phyloP scores from a whole-genome alignment of 2,797 vertebrate species.

The Chrysocyon brachyurus region DNA sequence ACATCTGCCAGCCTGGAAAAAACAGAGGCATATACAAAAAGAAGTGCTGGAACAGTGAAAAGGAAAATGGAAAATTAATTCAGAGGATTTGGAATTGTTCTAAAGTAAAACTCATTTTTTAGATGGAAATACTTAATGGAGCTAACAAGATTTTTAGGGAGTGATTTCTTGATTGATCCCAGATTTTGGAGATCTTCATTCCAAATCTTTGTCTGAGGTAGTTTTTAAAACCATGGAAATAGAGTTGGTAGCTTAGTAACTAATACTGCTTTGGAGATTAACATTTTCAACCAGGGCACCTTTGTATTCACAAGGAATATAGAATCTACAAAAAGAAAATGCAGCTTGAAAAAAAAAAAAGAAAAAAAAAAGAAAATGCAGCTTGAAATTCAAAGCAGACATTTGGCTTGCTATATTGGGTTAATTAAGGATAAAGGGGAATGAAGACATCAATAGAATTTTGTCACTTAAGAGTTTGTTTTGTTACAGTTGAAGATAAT shows the following conservation, averaged over 20 bases:
- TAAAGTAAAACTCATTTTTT: constrained; percentile 80
- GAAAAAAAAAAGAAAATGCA: background rate
- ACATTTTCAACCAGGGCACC: constrained; percentile 71
- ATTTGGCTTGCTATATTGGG: constrained; percentile 43
- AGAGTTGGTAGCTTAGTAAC: constrained; percentile 82
- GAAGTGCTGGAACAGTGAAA: constrained; percentile 69
- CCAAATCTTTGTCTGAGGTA: constrained; percentile 82
- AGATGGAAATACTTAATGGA: constrained; percentile 84
- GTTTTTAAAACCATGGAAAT: constrained; percentile 82
- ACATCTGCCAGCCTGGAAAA: constrained; percentile 74
- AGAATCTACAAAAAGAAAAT: constrained; percentile 59
- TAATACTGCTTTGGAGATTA: constrained; percentile 84
- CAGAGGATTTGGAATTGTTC: constrained; percentile 81
- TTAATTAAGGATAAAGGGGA: constrained; percentile 67
- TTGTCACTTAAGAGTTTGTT: constrained; percentile 61
- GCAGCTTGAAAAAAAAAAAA: constrained; percentile 7
- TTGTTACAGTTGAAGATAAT: constrained; percentile 35
- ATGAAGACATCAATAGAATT: constrained; percentile 64
- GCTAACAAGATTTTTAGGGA: constrained; percentile 84
- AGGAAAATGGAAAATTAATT: constrained; percentile 84
- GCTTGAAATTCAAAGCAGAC: constrained; percentile 70
- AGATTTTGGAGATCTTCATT: constrained; percentile 81
- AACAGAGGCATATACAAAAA: constrained; percentile 78
- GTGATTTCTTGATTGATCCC: constrained; percentile 84
- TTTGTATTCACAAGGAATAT: constrained; percentile 73